phyloP scores from a whole-genome alignment of 2,888 invertebrate genomes.

The Nematopogon swammerdamellus region DNA sequence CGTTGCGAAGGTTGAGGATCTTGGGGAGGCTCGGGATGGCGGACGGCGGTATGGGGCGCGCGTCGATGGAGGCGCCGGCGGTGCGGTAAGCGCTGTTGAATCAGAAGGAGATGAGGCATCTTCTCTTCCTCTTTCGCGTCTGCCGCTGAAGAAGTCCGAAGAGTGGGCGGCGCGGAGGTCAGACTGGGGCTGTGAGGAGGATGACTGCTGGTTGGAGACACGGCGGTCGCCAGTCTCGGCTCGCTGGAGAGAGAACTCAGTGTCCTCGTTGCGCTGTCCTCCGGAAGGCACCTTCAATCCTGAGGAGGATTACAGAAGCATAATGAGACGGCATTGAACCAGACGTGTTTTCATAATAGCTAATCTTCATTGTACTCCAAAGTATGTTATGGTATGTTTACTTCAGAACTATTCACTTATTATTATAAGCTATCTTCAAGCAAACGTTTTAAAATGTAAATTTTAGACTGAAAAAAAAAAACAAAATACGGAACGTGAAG shows the following conservation, averaged over 20 bases:
- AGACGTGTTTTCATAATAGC: conserved; percentile 4
- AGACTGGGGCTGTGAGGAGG: conserved; percentile 31
- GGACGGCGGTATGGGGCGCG: conserved; percentile 15
- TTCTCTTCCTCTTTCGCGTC: conserved; percentile 43
- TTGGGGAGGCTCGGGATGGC: conserved; percentile 29
- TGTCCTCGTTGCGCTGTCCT: conserved; percentile 61
- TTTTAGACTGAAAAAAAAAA: too few relatives aligned
- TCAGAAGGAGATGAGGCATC: conserved; percentile 21
- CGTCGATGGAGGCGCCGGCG: conserved; percentile 13
- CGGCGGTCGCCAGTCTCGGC: conserved; percentile 63
- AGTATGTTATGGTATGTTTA: too few relatives aligned
- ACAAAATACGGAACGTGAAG: too few relatives aligned
- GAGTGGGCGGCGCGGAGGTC: conserved; percentile 71
- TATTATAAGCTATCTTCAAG: too few relatives aligned
- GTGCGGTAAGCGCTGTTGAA: conserved; percentile 12
- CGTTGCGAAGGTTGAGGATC: conserved; percentile 34
- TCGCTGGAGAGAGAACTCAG: conserved; percentile 68
- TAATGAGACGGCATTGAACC: conserved; percentile 10
- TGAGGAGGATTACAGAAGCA: conserved; percentile 14
- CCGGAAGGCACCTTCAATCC: conserved; percentile 54
- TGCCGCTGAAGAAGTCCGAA: conserved; percentile 69
- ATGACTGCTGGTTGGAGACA: conserved; percentile 26
- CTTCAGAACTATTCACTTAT: too few relatives aligned
- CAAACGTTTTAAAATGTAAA: too few relatives aligned
- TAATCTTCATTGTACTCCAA: not conserved